Evolutionary conservation across 2,888 invertebrate species (phyloP).

Genomic region (Hydraecia micacea): DNA sequence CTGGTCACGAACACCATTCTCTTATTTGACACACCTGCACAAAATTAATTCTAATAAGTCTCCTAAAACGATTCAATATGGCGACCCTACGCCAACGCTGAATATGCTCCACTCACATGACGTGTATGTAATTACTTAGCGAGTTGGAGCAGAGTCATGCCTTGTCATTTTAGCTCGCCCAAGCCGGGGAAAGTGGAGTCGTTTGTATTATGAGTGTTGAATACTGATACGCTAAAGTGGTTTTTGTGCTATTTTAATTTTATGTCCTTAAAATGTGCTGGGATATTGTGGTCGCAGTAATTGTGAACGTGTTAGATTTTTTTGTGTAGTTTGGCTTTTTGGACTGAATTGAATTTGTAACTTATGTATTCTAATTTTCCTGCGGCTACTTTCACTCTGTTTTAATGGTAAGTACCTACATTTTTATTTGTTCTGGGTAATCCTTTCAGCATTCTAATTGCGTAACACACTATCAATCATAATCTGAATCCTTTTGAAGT

Average conservation of each 20-base stretch:
- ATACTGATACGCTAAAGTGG: constrained; percentile 70
- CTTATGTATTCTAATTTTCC: not conserved
- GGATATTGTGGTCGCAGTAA: constrained; percentile 52
- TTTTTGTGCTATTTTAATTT: constrained; percentile 68
- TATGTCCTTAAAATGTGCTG: constrained; percentile 56
- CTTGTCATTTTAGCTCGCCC: constrained; percentile 84
- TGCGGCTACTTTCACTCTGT: not conserved
- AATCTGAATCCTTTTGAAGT: no score
- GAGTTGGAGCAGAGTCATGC: constrained; percentile 85
- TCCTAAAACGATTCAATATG: constrained; percentile 47
- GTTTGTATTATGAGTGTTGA: constrained; percentile 73
- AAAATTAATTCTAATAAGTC: constrained; percentile 32
- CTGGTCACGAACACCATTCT: no score
- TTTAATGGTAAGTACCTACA: not conserved
- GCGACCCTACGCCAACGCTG: constrained; percentile 67
- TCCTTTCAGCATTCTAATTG: not conserved
- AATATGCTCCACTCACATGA: constrained; percentile 80
- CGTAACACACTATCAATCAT: no score
- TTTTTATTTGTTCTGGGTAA: not conserved
- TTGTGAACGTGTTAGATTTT: constrained; percentile 29
- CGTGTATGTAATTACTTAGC: constrained; percentile 89
- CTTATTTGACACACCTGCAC: not conserved
- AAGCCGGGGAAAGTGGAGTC: constrained; percentile 72
- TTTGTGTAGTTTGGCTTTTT: constrained; percentile 8
- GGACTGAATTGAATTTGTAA: not conserved